These are phyloP conservation scores for Idaea aversata DNA, from an alignment of 2,888 invertebrate species.

Conservation along the genomic window DNA sequence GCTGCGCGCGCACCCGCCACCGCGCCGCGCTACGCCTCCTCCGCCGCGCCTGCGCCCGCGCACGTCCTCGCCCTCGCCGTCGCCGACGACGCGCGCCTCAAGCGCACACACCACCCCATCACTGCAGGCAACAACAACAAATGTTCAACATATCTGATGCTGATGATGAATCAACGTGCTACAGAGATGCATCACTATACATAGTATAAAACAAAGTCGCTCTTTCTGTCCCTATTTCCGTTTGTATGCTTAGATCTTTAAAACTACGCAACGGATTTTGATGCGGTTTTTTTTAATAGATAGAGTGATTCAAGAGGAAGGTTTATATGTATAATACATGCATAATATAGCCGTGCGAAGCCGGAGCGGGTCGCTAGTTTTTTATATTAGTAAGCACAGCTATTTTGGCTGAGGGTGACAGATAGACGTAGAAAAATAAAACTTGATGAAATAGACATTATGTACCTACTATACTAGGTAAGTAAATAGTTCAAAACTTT, in stretches of 20 bases:
- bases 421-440: not conserved
- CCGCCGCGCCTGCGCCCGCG: slow-evolving; percentile 45
- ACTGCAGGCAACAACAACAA: slow-evolving; percentile 23
- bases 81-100: slow-evolving; percentile 40
- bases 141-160: slow-evolving; percentile 6
- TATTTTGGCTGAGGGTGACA: not conserved
- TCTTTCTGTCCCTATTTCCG: too few relatives aligned
- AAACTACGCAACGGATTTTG: too few relatives aligned
- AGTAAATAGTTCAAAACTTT: not conserved
- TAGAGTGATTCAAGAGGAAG: too few relatives aligned
- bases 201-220: too few relatives aligned
- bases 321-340: too few relatives aligned
- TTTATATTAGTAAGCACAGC: not conserved
- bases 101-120: slow-evolving; percentile 55
- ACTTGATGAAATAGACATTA: not conserved
- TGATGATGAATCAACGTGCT: not conserved
- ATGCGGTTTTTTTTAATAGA: too few relatives aligned
- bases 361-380: too few relatives aligned
- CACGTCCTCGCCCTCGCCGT: slow-evolving; percentile 38
- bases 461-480: too few relatives aligned
- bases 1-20: slow-evolving; percentile 82
- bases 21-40: slow-evolving; percentile 74
- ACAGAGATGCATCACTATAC: too few relatives aligned
- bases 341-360: too few relatives aligned
- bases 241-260: too few relatives aligned